Conservation (phyloP, 2,888 invertebrate genomes). For the Caenorhabditis auriculariae region DNA sequence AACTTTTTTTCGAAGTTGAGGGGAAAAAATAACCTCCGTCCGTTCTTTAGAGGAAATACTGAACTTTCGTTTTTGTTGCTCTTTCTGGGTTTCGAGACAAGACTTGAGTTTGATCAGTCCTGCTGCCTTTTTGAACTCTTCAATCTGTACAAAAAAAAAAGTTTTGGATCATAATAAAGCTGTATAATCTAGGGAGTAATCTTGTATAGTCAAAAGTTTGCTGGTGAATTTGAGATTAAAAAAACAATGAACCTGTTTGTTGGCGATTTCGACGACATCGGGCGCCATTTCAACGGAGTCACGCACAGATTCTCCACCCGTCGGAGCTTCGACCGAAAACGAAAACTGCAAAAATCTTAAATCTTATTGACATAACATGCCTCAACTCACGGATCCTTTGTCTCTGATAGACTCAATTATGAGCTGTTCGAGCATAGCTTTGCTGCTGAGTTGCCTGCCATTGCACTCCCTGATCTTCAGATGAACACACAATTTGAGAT, state of each 20-base stretch:
- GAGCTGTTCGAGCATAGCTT: slow-evolving; percentile 38
- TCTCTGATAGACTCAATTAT: slow-evolving; percentile 26
- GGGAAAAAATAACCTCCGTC: no score
- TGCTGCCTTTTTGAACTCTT: slow-evolving; percentile 22
- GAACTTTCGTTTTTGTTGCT: no score
- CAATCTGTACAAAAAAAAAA: slow-evolving; percentile 10
- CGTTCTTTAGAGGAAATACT: no score
- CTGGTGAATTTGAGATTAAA: no score
- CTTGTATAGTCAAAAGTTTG: no score
- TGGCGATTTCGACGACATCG: slow-evolving; percentile 42
- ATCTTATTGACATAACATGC: no score
- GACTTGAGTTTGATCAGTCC: no score
- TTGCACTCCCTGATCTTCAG: slow-evolving; percentile 26
- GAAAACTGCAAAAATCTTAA: slow-evolving; percentile 6
- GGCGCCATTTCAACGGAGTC: slow-evolving; percentile 41
- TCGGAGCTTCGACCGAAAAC: slow-evolving; percentile 39
- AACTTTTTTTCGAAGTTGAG: no score
- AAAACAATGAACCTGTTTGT: slow-evolving; percentile 37
- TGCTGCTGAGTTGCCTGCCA: slow-evolving; percentile 30
- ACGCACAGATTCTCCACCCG: slow-evolving; percentile 26
- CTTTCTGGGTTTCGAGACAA: no score
- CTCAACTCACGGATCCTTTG: slow-evolving; percentile 6
- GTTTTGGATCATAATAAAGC: slow-evolving; percentile 1
- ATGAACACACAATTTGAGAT: neutral
- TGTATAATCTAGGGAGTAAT: no score